These are phyloP conservation scores for Sphenodon punctatus DNA, from an alignment of 2,797 vertebrate species.

Conservation along the genomic window DNA sequence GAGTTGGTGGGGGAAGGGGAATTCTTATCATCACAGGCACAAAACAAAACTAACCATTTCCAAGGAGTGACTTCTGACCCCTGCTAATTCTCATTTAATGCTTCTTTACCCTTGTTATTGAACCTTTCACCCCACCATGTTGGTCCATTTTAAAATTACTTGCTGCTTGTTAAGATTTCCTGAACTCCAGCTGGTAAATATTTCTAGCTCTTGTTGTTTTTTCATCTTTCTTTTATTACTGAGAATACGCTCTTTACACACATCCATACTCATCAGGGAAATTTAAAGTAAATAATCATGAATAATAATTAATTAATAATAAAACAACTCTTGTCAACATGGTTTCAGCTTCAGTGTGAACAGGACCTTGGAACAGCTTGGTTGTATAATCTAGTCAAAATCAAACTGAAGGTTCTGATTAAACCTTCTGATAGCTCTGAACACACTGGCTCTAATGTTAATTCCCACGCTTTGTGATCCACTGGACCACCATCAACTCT, in stretches of 20 bases:
- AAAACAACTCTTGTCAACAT: constrained; percentile 44
- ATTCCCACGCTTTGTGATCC: too few species aligned
- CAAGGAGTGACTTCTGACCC: background rate
- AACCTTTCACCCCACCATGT: constrained; percentile 9
- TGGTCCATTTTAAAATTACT: constrained; percentile 30
- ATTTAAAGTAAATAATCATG: too few species aligned
- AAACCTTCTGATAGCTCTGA: background rate
- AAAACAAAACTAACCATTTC: background rate
- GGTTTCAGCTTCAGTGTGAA: constrained; percentile 39
- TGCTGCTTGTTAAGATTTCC: constrained; percentile 33
- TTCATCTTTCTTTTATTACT: background rate
- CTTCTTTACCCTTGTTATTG: background rate
- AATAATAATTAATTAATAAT: too few species aligned
- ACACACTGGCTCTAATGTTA: too few species aligned
- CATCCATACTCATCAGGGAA: too few species aligned
- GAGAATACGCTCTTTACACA: too few species aligned
- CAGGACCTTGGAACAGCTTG: constrained; percentile 11
- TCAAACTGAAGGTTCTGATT: background rate
- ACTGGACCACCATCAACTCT: too few species aligned
- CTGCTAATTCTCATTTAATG: background rate
- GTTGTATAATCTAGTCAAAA: background rate
- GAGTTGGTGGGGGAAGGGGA: background rate
- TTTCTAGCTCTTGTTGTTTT: constrained; percentile 37
- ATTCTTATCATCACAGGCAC: background rate
- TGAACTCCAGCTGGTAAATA: constrained; percentile 25